phyloP scores from a whole-genome alignment of 2,113 vertebrate genomes.

The Anser cygnoides region DNA sequence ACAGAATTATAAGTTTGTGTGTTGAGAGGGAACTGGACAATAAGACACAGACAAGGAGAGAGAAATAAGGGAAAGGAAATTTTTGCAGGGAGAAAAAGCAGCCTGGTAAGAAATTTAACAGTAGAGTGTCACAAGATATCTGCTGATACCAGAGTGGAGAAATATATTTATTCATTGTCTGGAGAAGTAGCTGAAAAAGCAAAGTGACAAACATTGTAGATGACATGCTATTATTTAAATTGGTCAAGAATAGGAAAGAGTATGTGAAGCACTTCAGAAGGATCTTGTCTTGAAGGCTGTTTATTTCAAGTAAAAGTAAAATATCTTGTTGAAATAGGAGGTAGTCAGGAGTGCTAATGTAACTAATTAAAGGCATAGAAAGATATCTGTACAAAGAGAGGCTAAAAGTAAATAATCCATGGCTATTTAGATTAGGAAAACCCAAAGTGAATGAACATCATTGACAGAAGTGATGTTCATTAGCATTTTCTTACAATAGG shows the following conservation, averaged over 20 bases:
- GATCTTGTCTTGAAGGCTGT: background rate
- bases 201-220: constrained; percentile 18
- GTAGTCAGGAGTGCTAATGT: background rate
- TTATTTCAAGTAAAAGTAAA: background rate
- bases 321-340: background rate
- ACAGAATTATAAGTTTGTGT: background rate
- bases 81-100: background rate
- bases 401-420: background rate
- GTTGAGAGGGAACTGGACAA: background rate
- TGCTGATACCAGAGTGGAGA: background rate
- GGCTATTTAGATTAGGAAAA: background rate
- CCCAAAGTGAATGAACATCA: background rate
- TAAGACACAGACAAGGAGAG: background rate
- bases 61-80: background rate
- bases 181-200: constrained; percentile 31
- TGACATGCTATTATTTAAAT: background rate
- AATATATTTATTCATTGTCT: constrained; percentile 12
- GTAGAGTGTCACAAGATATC: background rate
- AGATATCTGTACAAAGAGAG: background rate
- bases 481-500: background rate
- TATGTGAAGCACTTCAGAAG: background rate
- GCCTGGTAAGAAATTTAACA: background rate
- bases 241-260: background rate
- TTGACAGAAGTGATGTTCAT: background rate
- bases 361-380: background rate